These are phyloP conservation scores for Trimorus sp. DNA, from an alignment of 2,888 invertebrate species.

Conservation along the genomic window DNA sequence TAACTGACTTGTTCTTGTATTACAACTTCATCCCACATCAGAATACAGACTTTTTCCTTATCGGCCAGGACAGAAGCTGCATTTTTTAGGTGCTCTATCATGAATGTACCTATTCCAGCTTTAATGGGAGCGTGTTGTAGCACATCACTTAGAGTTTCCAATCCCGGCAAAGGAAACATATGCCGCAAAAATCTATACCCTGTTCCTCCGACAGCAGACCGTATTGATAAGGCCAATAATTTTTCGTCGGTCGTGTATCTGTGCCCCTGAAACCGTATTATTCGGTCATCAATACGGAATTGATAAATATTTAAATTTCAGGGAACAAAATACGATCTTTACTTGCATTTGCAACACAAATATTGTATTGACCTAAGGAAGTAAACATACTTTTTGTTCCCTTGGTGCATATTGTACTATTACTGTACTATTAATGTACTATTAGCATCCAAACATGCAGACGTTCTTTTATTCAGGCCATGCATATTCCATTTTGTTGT, in stretches of 20 bases:
- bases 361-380: too few relatives aligned
- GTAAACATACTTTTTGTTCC: too few relatives aligned
- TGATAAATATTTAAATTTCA: too few relatives aligned
- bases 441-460: too few relatives aligned
- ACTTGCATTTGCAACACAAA: too few relatives aligned
- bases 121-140: background rate
- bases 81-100: constrained; percentile 12
- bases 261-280: too few relatives aligned
- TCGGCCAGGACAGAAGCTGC: background rate
- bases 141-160: background rate
- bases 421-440: too few relatives aligned
- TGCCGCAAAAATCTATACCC: constrained; percentile 17
- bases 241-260: background rate
- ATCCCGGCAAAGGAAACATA: constrained; percentile 16
- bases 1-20: constrained; percentile 39
- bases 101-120: constrained; percentile 10
- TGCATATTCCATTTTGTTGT: too few relatives aligned
- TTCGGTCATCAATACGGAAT: too few relatives aligned
- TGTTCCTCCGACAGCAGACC: constrained; percentile 1
- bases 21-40: constrained; percentile 39
- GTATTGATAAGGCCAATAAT: constrained; percentile 12
- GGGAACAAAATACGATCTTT: too few relatives aligned
- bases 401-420: too few relatives aligned
- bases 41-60: constrained; percentile 17
- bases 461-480: too few relatives aligned